Evolutionary conservation across 2,113 vertebrate genomes (phyloP).

Genomic region (Erythrocercus mccallii): DNA sequence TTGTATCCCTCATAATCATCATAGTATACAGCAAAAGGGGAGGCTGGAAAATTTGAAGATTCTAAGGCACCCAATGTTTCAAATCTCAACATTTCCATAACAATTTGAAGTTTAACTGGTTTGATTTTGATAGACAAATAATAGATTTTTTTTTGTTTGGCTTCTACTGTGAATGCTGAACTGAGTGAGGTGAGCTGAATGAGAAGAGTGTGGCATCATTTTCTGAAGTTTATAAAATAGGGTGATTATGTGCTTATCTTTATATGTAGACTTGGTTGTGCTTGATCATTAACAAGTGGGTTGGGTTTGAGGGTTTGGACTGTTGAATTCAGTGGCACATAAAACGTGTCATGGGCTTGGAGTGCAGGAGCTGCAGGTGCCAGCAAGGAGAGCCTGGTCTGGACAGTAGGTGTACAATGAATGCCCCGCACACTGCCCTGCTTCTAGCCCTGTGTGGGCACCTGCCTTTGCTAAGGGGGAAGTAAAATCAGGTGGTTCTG

Average conservation of each 20-base stretch:
- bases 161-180: not conserved
- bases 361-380: not conserved
- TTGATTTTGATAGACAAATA: not conserved
- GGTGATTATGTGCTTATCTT: not conserved
- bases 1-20: constrained; percentile 11
- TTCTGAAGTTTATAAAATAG: not conserved
- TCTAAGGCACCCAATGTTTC: not conserved
- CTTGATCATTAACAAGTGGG: not conserved
- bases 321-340: not conserved
- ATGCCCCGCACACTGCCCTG: not conserved
- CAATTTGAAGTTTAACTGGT: not conserved
- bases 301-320: not conserved
- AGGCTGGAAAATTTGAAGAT: not conserved
- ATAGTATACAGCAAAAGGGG: not conserved
- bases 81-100: not conserved
- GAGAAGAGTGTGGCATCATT: not conserved
- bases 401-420: fast-evolving
- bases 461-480: not conserved
- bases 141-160: not conserved
- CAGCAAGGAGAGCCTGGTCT: fast-evolving
- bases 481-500: not conserved
- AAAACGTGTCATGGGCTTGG: not conserved
- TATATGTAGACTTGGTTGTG: not conserved
- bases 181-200: not conserved
- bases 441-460: not conserved